These are phyloP conservation scores for Takifugu flavidus DNA, from an alignment of 2,113 vertebrate genomes.

Conservation along the genomic window DNA sequence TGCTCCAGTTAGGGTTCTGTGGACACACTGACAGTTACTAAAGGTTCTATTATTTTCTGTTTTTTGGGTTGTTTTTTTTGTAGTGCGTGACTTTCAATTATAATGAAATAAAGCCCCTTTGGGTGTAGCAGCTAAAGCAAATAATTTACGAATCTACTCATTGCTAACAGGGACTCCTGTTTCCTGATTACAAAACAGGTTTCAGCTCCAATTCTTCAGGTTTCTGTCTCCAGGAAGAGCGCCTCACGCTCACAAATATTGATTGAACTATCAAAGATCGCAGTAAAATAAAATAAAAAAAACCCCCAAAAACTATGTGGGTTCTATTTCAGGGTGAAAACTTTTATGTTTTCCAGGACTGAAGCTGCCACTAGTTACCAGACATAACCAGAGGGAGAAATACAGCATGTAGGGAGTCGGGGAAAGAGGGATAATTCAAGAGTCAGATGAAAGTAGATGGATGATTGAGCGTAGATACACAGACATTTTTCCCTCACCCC, in stretches of 20 bases:
- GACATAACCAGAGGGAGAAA: conserved; percentile 51
- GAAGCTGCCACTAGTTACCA: conserved; percentile 60
- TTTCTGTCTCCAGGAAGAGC: conserved; percentile 29
- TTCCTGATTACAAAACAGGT: conserved; percentile 64
- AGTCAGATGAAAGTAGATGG: conserved; percentile 71
- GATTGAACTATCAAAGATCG: conserved; percentile 62
- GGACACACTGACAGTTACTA: conserved; percentile 32
- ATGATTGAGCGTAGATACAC: conserved; percentile 70
- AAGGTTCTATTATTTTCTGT: background rate
- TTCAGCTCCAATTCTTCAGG: conserved; percentile 30
- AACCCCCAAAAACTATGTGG: conserved; percentile 36
- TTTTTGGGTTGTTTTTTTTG: background rate
- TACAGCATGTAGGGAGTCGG: conserved; percentile 34
- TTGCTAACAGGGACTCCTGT: conserved; percentile 43
- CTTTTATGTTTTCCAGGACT: conserved; percentile 64
- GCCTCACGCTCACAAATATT: conserved; percentile 52
- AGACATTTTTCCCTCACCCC: conserved; percentile 46
- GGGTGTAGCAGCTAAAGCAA: conserved; percentile 33
- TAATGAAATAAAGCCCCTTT: conserved; percentile 26
- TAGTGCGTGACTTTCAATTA: conserved; percentile 25
- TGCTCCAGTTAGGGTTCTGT: conserved; percentile 18
- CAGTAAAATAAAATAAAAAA: background rate
- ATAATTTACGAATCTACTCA: conserved; percentile 39
- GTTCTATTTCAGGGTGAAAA: conserved; percentile 54
- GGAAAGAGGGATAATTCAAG: conserved; percentile 63